These are phyloP conservation scores for Melieria picta DNA, from an alignment of 2,888 invertebrate species.

Conservation along the genomic window DNA sequence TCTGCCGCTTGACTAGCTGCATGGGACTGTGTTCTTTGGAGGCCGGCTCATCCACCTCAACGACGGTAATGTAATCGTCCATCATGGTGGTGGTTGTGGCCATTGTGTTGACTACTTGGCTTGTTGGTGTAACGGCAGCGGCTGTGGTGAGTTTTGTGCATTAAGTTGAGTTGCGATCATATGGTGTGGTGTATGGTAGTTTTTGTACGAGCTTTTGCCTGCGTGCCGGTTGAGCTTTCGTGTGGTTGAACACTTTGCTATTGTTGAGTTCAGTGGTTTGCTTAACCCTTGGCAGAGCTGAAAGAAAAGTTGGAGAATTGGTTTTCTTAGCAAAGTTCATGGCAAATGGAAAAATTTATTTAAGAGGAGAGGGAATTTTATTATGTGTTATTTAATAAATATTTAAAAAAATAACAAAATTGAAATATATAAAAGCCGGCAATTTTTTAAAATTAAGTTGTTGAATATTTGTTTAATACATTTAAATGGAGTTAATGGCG, in stretches of 20 bases:
- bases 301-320: background rate
- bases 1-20: slow-evolving; percentile 52
- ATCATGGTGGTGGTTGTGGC: slow-evolving; percentile 32
- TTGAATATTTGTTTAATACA: too few species aligned
- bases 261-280: background rate
- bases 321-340: background rate
- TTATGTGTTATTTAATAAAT: background rate
- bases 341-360: too few species aligned
- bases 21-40: slow-evolving; percentile 60
- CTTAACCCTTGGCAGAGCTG: background rate
- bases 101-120: slow-evolving; percentile 13
- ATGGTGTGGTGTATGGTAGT: background rate
- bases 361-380: too few species aligned
- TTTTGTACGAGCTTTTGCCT: slow-evolving; percentile 3
- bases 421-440: background rate
- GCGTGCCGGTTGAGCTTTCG: too few species aligned
- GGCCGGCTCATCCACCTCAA: slow-evolving; percentile 70
- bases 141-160: slow-evolving; percentile 23
- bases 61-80: slow-evolving; percentile 71
- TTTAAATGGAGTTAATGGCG: too few species aligned
- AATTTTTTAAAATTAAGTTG: background rate
- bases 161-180: background rate
- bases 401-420: background rate
- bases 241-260: background rate
- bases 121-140: slow-evolving; percentile 11